These are phyloP conservation scores for Loris lydekkerianus DNA, from an alignment of 2,797 vertebrate species.

Conservation along the genomic window DNA sequence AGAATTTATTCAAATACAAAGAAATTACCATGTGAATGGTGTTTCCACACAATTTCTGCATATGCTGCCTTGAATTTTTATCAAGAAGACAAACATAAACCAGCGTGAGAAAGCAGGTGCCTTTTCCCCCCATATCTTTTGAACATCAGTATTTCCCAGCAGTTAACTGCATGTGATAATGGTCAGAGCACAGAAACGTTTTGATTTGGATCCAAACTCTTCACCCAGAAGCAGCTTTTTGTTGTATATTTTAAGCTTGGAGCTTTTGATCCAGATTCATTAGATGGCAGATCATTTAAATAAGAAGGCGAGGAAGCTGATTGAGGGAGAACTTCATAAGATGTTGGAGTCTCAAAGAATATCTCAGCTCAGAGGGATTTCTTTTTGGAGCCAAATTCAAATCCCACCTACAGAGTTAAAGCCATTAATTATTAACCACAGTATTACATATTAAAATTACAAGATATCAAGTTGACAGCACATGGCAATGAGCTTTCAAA, in stretches of 20 bases:
- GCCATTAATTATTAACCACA: constrained; percentile 82
- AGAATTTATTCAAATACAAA: constrained; percentile 89
- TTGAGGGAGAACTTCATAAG: constrained; percentile 67
- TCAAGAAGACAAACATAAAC: constrained; percentile 86
- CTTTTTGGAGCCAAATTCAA: constrained; percentile 79
- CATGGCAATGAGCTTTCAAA: constrained; percentile 51
- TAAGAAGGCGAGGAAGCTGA: constrained; percentile 76
- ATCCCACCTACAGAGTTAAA: constrained; percentile 81
- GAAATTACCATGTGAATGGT: constrained; percentile 90
- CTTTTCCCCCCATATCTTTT: constrained; percentile 86
- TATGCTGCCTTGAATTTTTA: constrained; percentile 89
- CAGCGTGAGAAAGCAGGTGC: constrained; percentile 90
- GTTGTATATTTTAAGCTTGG: constrained; percentile 81
- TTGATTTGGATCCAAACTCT: constrained; percentile 84
- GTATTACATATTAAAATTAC: constrained; percentile 78
- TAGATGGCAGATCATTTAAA: constrained; percentile 84
- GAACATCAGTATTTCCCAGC: constrained; percentile 88
- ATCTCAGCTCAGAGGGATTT: constrained; percentile 76
- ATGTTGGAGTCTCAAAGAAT: constrained; percentile 75
- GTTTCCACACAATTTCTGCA: constrained; percentile 86
- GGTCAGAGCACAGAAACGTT: constrained; percentile 81
- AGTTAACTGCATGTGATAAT: constrained; percentile 84
- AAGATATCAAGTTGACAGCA: constrained; percentile 75
- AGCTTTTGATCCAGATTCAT: constrained; percentile 85
- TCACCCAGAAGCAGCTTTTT: constrained; percentile 82